These are phyloP conservation scores for Caenorhabditis parvicauda DNA, from an alignment of 2,888 invertebrate genomes.

Conservation along the genomic window DNA sequence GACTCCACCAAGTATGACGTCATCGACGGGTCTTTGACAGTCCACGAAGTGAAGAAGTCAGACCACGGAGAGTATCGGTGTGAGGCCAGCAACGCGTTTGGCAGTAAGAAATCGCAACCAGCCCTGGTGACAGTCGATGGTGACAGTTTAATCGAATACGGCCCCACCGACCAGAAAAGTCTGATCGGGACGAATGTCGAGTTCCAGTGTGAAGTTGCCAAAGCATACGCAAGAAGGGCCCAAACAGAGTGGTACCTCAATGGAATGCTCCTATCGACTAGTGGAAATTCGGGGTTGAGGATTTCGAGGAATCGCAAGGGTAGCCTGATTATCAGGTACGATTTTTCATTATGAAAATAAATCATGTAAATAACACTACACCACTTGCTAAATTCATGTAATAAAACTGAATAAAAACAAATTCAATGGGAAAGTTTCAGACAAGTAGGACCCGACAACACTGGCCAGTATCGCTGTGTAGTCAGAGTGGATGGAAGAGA, in stretches of 20 bases:
- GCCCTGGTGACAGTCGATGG: constrained; percentile 69
- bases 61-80: constrained; percentile 65
- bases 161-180: constrained; percentile 70
- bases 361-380: neutral
- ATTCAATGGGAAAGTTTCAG: too few species aligned
- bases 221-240: constrained; percentile 71
- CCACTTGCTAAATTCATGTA: neutral
- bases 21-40: constrained; percentile 16
- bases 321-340: constrained; percentile 36
- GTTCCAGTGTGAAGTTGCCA: constrained; percentile 88
- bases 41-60: constrained; percentile 31
- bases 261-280: constrained; percentile 22
- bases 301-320: constrained; percentile 34
- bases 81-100: constrained; percentile 65
- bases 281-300: constrained; percentile 36
- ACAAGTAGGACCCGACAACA: constrained; percentile 72
- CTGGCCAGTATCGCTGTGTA: constrained; percentile 78
- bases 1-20: constrained; percentile 21
- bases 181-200: constrained; percentile 88
- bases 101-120: constrained; percentile 47
- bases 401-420: constrained; percentile 16
- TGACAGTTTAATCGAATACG: constrained; percentile 81
- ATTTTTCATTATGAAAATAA: too few species aligned
- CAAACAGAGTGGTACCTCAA: constrained; percentile 45
- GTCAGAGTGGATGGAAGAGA: constrained; percentile 90